A percentile compares a stretch with the other conserved stretches of the same genome.
Conservation (phyloP, 2,113 vertebrate species). For the Phyllostomus hastatus region DNA sequence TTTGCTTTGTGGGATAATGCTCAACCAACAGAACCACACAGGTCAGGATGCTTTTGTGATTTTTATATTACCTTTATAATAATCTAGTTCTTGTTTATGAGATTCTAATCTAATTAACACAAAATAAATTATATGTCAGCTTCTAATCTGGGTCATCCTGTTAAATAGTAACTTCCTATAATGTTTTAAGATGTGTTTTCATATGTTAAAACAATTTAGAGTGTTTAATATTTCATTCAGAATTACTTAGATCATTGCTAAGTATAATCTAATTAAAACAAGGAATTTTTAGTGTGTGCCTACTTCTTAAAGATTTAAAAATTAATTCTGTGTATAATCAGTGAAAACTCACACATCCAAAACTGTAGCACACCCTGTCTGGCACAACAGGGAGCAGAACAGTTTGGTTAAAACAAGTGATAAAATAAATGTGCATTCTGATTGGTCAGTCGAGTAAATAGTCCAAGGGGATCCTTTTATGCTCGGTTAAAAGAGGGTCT, state of each 20-base stretch:
- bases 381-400: not conserved
- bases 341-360: slow-evolving; percentile 23
- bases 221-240: not conserved
- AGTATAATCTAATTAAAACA: not conserved
- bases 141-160: not conserved
- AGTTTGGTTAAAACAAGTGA: not conserved
- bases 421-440: not conserved
- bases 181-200: not conserved
- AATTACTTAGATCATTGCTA: slow-evolving; percentile 2
- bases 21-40: too few species aligned
- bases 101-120: not conserved
- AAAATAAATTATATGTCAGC: not conserved
- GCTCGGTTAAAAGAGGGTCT: not conserved
- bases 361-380: not conserved
- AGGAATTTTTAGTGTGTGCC: not conserved
- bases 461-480: slow-evolving; percentile 13
- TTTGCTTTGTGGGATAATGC: too few species aligned
- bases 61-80: not conserved
- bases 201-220: not conserved
- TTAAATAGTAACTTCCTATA: not conserved
- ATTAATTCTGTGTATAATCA: not conserved
- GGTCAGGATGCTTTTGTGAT: not conserved
- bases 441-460: not conserved
- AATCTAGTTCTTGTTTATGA: not conserved
- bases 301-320: not conserved